Evolutionary conservation across 2,888 invertebrate genomes (phyloP).

Genomic region (Acrobasis suavella): DNA sequence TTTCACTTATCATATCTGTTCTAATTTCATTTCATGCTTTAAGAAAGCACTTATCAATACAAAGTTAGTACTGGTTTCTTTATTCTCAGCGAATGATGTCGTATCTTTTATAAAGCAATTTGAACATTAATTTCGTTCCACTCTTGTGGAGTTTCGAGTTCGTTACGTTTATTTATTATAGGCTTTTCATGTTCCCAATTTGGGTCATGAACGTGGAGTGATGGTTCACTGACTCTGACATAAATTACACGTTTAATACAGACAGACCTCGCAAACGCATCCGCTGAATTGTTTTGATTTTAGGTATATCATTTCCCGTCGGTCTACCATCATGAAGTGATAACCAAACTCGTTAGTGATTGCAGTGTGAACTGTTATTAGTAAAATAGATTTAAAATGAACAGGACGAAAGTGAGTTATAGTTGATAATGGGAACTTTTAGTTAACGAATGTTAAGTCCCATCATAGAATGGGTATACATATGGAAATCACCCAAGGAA

Average conservation of each 20-base stretch:
- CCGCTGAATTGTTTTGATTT: constrained; percentile 29
- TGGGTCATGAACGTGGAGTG: constrained; percentile 17
- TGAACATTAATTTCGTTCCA: constrained; percentile 1
- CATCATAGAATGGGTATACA: constrained; percentile 78
- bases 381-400: constrained; percentile 21
- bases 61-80: constrained; percentile 13
- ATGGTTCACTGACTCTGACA: constrained; percentile 15
- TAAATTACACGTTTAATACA: constrained; percentile 7
- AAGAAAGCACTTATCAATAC: constrained; percentile 5
- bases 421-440: constrained; percentile 48
- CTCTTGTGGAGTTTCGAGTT: constrained; percentile 7
- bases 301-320: constrained; percentile 25
- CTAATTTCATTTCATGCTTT: constrained; percentile 24
- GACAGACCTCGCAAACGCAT: constrained; percentile 44
- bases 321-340: constrained; percentile 35
- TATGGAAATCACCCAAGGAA: constrained; percentile 75
- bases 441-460: constrained; percentile 53
- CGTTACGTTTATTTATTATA: constrained; percentile 22
- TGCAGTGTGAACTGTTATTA: constrained; percentile 25
- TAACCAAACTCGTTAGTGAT: constrained; percentile 20
- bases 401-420: constrained; percentile 49
- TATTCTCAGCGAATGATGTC: constrained; percentile 6
- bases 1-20: constrained; percentile 33
- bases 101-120: not conserved
- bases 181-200: constrained; percentile 8